Base-by-base conservation (phyloP, 1,140 invertebrate genomes). In the Drosophila pectinifera region DNA sequence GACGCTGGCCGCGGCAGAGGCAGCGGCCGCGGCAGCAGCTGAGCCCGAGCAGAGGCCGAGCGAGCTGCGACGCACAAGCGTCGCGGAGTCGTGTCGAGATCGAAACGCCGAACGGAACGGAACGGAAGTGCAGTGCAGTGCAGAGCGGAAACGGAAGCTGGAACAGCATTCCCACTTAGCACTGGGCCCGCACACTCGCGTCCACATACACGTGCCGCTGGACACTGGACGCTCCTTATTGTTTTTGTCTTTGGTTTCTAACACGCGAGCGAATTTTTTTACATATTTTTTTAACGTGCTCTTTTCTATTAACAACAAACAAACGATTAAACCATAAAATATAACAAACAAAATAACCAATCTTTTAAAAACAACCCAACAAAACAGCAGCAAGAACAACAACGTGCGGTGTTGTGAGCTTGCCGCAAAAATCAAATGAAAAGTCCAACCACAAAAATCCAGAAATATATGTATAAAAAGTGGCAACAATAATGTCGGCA, bases 121-220 rank as follows among this genome's bases (percentile, higher is more conserved):
- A 68, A 68, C 64, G 64, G 61, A 68, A 65, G 61, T 80, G 85
- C 88, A 89, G 84, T 89, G 84, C 84, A 83, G 80, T 89, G 84
- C 59, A 54, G 78, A 80, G 69, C 84, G 84, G 79, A 82, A 88
- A 77, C 79, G 84, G 84, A 84, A 84, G 67, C 70, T 75, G 56
- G 80, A 81, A 62, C 67, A 80, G 69, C 59, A 72, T 78, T 68
- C 63, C 65, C 78, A 75, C 64, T 65, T 75, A 76, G 78, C 70
- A 64, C 62, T 78, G 41, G 54, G 59, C 24, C 56, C 41, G 41
- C 59, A 51, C 39, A 62, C 51, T 51, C 48, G 46, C 34, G 54
- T 38, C 61, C 45, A 55, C 22, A 56, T 42, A 43, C 56, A 72
- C 42, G 43, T 38, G 28, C 42, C 18, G 43, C 36, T 62, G 46